phyloP scores from a whole-genome alignment of 2,113 vertebrate genomes.

The Neoarius graeffei region DNA sequence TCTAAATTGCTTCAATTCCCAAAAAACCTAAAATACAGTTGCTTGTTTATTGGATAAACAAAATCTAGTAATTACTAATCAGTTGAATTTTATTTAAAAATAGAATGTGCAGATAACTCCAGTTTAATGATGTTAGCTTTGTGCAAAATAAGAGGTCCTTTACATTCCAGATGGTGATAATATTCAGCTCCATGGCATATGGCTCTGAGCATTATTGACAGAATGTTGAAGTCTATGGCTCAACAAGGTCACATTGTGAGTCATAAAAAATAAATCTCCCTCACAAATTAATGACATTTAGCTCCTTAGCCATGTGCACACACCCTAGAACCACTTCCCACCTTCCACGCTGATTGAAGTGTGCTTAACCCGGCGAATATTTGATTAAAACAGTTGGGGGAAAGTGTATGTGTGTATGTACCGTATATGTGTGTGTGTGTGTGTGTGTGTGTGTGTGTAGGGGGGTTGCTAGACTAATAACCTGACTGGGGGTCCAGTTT shows the following conservation, averaged over 20 bases:
- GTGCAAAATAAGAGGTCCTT: not conserved
- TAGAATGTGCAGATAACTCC: not conserved
- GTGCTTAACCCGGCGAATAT: not conserved
- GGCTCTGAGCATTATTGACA: conserved; percentile 24
- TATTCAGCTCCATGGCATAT: not conserved
- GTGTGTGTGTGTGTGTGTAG: not conserved
- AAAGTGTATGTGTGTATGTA: not conserved
- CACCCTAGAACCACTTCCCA: not conserved
- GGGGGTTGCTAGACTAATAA: not conserved
- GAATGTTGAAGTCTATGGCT: not conserved
- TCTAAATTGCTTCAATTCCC: not conserved
- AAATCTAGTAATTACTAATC: not conserved
- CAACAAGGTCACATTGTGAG: conserved; percentile 9
- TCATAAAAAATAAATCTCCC: not conserved
- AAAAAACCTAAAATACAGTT: not conserved
- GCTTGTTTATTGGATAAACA: not conserved
- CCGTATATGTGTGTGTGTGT: not conserved
- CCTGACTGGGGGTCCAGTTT: conserved; percentile 10
- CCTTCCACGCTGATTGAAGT: not conserved
- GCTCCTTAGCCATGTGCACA: not conserved
- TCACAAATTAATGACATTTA: not conserved
- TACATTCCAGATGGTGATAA: not conserved
- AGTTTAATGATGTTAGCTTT: conserved; percentile 1
- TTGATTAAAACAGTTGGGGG: not conserved
- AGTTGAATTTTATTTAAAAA: not conserved